Base-by-base conservation (phyloP, 2,113 vertebrate genomes). In the Gasterosteus aculeatus region DNA sequence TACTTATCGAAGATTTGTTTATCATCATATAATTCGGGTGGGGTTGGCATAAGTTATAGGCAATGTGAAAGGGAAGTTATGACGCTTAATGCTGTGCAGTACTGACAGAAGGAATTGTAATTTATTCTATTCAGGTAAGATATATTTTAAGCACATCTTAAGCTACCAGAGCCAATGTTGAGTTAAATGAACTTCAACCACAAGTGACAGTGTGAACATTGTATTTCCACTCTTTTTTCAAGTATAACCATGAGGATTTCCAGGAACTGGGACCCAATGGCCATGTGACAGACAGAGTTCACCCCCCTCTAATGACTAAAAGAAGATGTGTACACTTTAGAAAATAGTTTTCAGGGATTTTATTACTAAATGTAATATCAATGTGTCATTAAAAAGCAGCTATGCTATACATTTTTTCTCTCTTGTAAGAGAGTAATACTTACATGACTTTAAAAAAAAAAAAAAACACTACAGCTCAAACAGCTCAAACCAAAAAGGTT, bases 1-100 rank as follows among this genome's bases (percentile, higher is more conserved):
- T 70, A 26, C 66, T 83, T 84, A 78, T 84, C 78, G 35, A 4
- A 12, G 61, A 35, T 80, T 70, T 82, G 67, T 67, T 12, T 2
- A 3, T 75, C 64, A 60, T 56, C 49, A 53, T 73, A 38, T 46
- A 47, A 64, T 18, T 62, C 63, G 39, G 22, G 73, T 70, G 49
- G 56, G 77, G 74, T 11, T 6, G 7, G 26, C 22, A 26, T 57
- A 46, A 59, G 64, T 54, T n/a, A 10, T 14, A 35, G n/a, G 62
- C 8, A 60, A 56, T 9, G 49, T 7, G 0, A 35, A 33, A 68
- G 66, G 7, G 11, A 42, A 64, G 41, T 5, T 26, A 10, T 15
- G 10, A 47, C 26, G 46, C 5, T 64, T 19, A 56, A 4, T 54
- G 47, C 10, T 49, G 57, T 41, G n/a, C 26, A 53, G 61, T 22